Evolutionary conservation across 1,140 invertebrate species (phyloP), one percentile per base, ranked within the genome.

Genomic region (Physella acuta): DNA sequence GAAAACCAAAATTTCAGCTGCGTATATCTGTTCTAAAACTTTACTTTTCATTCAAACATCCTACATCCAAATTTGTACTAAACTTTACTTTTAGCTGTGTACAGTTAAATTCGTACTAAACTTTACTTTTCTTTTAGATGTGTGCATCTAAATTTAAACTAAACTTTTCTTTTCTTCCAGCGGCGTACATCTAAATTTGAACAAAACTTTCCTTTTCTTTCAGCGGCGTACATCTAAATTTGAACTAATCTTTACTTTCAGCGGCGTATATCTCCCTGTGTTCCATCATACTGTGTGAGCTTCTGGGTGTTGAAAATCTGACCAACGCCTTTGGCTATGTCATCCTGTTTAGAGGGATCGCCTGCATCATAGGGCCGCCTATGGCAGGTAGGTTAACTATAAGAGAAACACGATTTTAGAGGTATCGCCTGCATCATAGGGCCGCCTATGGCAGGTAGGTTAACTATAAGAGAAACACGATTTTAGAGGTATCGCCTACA

Each of bases 241-340:
- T 24, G 28, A 53, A n/a, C 4, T 24, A 24, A 26, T 30, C 8
- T 60, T 3, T 60, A 1, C 34, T 4, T 26, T 36, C 73, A 95
- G 94, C 96, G 73, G 95, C 95, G 49, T 99, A 97, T 83, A 97
- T 99, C 76, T 98, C 95, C 0, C 86, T 99, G 44, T 98, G 96
- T 36, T 99, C 96, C 17, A 98, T 99, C 81, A 97, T 99, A 77
- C 87, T 99, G 51, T 95, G 97, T 72, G 95, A 99, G 79, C 87
- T 99, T 31, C 88, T 99, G 34, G 97, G 97, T 20, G 86, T 99
- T 77, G 94, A 98, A 75, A 94, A 94, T 84, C 86, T 99, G 72
- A 98, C 96, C 39, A 98, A 96, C 83, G 95, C 96, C 36, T 99
- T 98, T 84, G 97, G 97, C 33, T 87, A 98, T 64, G 87, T 99